phyloP scores from a whole-genome alignment of 2,113 vertebrate species.

The Sapajus apella region DNA sequence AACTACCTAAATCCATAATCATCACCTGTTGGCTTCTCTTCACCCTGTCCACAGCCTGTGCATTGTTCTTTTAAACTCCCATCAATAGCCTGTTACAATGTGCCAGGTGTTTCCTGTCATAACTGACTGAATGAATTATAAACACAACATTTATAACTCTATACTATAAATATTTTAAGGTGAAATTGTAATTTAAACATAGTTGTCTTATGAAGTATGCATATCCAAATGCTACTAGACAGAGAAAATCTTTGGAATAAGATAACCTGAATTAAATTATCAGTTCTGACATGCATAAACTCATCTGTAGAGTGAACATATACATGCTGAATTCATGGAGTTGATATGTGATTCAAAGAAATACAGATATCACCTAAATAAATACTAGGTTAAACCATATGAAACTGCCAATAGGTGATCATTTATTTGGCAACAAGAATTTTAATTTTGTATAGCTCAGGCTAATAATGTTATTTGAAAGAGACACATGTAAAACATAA shows the following conservation, averaged over 20 bases:
- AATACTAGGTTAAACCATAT: not conserved
- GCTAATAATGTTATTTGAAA: slow-evolving; percentile 6
- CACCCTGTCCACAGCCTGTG: not conserved
- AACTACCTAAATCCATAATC: not conserved
- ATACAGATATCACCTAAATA: not conserved
- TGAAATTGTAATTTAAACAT: not conserved
- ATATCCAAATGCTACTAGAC: not conserved
- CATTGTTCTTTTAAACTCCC: not conserved
- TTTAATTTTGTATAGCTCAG: not conserved
- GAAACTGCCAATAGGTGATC: not conserved
- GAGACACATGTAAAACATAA: not conserved
- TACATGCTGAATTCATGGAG: not conserved
- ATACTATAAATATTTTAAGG: not conserved
- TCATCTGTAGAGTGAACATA: not conserved
- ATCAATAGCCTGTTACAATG: not conserved
- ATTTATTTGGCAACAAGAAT: not conserved
- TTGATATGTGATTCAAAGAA: not conserved
- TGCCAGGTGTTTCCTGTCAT: not conserved
- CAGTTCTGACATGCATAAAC: not conserved
- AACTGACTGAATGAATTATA: not conserved
- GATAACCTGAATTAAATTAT: not conserved
- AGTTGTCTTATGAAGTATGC: not conserved
- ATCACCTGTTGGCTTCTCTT: not conserved
- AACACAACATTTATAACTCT: not conserved
- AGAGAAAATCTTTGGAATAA: not conserved